Percentiles rank a stretch among this genome's conserved stretches.
phyloP scores from a whole-genome alignment of 2,797 vertebrate species.

The Thripadectes ignobilis region DNA sequence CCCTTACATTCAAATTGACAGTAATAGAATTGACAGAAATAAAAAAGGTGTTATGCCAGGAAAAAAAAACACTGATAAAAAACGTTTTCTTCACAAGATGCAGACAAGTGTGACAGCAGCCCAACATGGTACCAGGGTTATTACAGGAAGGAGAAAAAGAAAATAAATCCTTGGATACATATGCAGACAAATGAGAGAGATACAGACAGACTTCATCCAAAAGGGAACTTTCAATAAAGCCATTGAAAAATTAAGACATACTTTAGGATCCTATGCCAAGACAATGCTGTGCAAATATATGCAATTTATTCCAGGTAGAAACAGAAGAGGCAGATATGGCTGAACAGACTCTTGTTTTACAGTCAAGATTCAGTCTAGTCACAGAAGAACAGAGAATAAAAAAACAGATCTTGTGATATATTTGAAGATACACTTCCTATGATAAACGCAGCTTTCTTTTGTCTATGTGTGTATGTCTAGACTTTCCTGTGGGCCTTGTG shows the following conservation, averaged over 20 bases:
- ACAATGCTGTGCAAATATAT: constrained; percentile 50
- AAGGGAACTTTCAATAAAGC: not conserved
- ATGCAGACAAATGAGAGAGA: not conserved
- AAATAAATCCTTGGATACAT: not conserved
- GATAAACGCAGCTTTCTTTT: not conserved
- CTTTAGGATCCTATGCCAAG: constrained; percentile 18
- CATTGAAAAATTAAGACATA: constrained; percentile 45
- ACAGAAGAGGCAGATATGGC: constrained; percentile 9
- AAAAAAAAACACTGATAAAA: constrained; percentile 16
- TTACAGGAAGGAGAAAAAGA: not conserved
- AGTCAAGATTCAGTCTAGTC: constrained; percentile 31
- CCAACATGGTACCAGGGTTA: constrained; percentile 16
- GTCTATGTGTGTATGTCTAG: not conserved
- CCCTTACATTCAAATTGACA: constrained; percentile 12
- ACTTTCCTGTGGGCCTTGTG: constrained; percentile 37
- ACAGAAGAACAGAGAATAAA: constrained; percentile 14
- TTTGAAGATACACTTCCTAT: not conserved
- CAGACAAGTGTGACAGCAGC: constrained; percentile 11
- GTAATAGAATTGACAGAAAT: not conserved
- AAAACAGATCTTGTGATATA: not conserved
- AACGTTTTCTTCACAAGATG: not conserved
- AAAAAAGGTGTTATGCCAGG: not conserved
- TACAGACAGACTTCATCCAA: constrained; percentile 12
- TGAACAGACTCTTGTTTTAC: constrained; percentile 40
- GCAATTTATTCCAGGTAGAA: constrained; percentile 50